phyloP scores from a whole-genome alignment of 2,888 invertebrate species.

The Leucophenga montana region DNA sequence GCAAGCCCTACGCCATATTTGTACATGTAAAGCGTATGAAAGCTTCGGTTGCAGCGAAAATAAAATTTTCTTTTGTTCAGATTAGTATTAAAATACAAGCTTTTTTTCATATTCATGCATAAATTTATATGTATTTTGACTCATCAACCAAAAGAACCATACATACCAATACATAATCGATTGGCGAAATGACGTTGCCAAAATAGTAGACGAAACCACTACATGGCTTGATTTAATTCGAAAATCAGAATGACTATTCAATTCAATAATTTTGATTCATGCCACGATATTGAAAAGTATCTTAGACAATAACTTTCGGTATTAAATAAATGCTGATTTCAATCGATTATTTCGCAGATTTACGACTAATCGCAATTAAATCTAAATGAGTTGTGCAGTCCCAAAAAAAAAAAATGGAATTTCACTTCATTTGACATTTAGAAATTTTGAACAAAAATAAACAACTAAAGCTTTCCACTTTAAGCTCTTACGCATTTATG shows the following conservation, averaged over 20 bases:
- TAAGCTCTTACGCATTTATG: slow-evolving; percentile 3
- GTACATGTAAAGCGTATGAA: too few relatives aligned
- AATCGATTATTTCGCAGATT: background rate
- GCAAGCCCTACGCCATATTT: too few relatives aligned
- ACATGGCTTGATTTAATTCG: background rate
- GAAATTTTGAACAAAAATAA: background rate
- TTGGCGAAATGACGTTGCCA: background rate
- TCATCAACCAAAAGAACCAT: slow-evolving; percentile 3
- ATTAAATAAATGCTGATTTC: too few relatives aligned
- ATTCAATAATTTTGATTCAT: background rate
- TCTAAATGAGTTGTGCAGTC: background rate
- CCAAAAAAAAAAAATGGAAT: background rate
- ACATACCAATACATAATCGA: background rate
- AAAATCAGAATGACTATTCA: background rate
- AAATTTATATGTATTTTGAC: background rate
- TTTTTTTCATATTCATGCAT: too few relatives aligned
- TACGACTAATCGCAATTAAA: background rate
- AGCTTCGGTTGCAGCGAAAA: too few relatives aligned
- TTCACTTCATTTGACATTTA: slow-evolving; percentile 6
- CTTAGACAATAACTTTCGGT: too few relatives aligned
- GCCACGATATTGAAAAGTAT: too few relatives aligned
- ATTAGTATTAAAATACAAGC: too few relatives aligned
- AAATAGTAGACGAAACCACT: too few relatives aligned
- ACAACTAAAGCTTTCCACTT: background rate
- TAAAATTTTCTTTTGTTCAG: too few relatives aligned